Percentiles rank a stretch among this genome's conserved stretches.
Evolutionary conservation across 2,888 invertebrate species (phyloP).

Genomic region (Zaprionus lineosus): DNA sequence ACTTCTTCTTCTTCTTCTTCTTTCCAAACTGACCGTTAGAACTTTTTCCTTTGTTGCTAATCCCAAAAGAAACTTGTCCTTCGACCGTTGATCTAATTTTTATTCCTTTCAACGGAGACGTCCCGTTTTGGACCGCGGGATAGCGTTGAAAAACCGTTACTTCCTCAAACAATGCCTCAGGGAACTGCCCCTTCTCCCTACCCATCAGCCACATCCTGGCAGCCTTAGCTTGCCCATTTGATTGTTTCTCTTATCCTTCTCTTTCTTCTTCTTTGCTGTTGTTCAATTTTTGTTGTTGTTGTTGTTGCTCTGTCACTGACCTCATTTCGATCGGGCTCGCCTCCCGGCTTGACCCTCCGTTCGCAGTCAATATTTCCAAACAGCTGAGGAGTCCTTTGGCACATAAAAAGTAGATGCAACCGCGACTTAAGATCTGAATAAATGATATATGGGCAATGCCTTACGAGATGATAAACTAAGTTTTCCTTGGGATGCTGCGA

Average conservation of each 20-base stretch:
- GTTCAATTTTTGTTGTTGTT: conserved; percentile 7
- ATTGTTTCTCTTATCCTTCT: conserved; percentile 18
- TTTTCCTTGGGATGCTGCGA: too few species aligned
- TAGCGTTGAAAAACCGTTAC: conserved; percentile 49
- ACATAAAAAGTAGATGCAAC: too few species aligned
- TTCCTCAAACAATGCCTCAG: conserved; percentile 34
- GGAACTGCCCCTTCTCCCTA: conserved; percentile 31
- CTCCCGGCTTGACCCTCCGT: conserved; percentile 2
- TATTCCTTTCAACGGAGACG: conserved; percentile 46
- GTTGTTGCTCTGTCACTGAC: conserved; percentile 64
- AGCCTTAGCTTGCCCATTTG: conserved; percentile 31
- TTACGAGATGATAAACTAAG: too few species aligned
- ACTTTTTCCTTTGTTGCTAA: conserved; percentile 38
- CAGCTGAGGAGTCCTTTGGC: too few species aligned
- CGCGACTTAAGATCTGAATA: too few species aligned
- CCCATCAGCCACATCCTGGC: conserved; percentile 6
- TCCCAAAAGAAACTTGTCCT: conserved; percentile 57
- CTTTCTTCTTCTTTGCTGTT: background rate
- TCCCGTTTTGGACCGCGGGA: conserved; percentile 39
- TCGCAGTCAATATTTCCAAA: background rate
- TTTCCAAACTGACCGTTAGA: conserved; percentile 41
- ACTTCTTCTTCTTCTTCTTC: background rate
- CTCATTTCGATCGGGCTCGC: conserved; percentile 62
- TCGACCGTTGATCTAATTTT: conserved; percentile 60
- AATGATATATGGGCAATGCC: too few species aligned